Conservation (phyloP, 2,113 vertebrate genomes). For the Piprites chloris region DNA sequence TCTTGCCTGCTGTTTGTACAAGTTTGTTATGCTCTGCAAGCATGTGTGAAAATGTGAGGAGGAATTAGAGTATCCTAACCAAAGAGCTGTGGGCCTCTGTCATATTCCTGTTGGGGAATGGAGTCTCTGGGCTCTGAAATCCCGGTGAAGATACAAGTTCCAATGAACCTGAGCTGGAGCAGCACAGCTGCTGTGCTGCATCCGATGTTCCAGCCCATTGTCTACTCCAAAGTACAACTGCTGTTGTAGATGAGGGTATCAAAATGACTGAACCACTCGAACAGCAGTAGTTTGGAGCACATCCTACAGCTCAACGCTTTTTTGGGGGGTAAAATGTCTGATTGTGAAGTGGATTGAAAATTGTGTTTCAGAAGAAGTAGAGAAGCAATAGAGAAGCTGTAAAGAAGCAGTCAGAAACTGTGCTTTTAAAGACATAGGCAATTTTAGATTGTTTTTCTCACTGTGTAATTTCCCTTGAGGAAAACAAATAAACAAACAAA, state of each 20-base stretch:
- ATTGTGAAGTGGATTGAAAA: not conserved
- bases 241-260: not conserved
- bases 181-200: not conserved
- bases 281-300: not conserved
- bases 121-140: not conserved
- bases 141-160: not conserved
- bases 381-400: not conserved
- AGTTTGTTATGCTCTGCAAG: not conserved
- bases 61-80: not conserved
- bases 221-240: not conserved
- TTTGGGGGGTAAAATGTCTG: not conserved
- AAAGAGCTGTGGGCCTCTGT: not conserved
- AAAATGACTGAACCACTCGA: not conserved
- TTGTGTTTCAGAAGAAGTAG: not conserved
- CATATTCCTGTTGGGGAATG: not conserved
- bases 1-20: not conserved
- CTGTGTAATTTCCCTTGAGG: not conserved
- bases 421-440: not conserved
- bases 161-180: not conserved
- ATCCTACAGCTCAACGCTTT: not conserved
- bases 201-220: not conserved
- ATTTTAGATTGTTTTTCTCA: not conserved
- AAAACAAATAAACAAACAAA: too few species aligned
- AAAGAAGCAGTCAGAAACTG: not conserved
- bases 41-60: not conserved